phyloP scores from a whole-genome alignment of 2,113 vertebrate species.

The Sturnira hondurensis region DNA sequence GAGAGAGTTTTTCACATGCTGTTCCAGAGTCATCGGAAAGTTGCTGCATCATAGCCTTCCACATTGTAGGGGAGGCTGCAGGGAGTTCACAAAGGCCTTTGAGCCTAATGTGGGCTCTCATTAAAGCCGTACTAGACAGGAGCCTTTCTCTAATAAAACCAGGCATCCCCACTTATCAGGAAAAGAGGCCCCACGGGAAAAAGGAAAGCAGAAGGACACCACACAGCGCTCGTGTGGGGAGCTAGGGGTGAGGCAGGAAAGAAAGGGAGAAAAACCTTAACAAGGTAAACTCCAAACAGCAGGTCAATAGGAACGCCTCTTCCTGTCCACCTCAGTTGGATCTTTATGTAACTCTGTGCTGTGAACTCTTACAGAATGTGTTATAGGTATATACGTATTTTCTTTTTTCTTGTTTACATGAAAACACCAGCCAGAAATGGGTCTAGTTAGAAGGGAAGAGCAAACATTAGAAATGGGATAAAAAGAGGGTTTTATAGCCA shows the following conservation, averaged over 20 bases:
- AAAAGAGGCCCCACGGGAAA: not conserved
- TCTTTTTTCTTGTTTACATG: conserved; percentile 19
- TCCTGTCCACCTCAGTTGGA: not conserved
- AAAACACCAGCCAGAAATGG: conserved; percentile 35
- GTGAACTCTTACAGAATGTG: not conserved
- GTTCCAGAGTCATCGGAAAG: conserved; percentile 17
- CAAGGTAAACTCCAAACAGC: not conserved
- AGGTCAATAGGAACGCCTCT: not conserved
- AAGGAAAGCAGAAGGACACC: not conserved
- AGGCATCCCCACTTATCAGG: not conserved
- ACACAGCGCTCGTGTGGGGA: not conserved
- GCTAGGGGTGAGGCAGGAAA: not conserved
- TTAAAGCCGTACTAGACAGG: not conserved
- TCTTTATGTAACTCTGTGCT: not conserved
- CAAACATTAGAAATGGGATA: not conserved
- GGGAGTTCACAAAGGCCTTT: not conserved
- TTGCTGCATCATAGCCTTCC: conserved; percentile 22
- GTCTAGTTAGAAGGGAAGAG: not conserved
- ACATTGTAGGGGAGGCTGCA: not conserved
- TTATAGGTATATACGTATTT: not conserved
- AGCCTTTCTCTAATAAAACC: conserved; percentile 1
- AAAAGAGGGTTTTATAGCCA: not conserved
- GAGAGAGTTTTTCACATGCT: conserved; percentile 27
- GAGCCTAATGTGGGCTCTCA: not conserved
- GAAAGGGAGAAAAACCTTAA: not conserved